These are phyloP conservation scores for Halcyon badia DNA, from an alignment of 2,797 vertebrate genomes.

Conservation along the genomic window DNA sequence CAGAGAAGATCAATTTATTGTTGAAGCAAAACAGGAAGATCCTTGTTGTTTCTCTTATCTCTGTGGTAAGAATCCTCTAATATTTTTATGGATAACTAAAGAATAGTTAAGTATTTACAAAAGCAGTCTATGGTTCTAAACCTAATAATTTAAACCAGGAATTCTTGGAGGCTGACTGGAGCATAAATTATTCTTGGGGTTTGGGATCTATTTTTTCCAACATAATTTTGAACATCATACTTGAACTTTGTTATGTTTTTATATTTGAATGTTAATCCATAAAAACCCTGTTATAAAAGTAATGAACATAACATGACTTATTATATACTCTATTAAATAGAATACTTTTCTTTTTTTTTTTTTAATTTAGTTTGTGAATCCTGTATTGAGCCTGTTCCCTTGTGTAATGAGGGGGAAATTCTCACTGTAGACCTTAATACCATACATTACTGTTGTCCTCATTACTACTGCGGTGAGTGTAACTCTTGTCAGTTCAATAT, in stretches of 20 bases:
- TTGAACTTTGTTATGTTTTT: background rate
- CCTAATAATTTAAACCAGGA: background rate
- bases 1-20: constrained; percentile 93
- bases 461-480: constrained; percentile 91
- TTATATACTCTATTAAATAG: background rate
- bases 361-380: constrained; percentile 90
- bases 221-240: background rate
- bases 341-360: constrained; percentile 1
- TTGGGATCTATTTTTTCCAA: background rate
- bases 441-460: constrained; percentile 91
- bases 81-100: background rate
- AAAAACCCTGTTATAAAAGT: background rate
- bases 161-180: background rate
- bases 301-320: background rate
- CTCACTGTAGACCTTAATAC: constrained; percentile 92
- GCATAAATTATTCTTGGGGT: background rate
- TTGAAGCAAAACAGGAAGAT: constrained; percentile 89
- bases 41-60: constrained; percentile 94
- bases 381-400: constrained; percentile 90
- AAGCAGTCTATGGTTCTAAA: background rate
- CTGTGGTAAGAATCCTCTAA: constrained; percentile 85
- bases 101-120: background rate
- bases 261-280: background rate
- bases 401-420: constrained; percentile 90
- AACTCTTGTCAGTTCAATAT: background rate